Percentiles rank a stretch among this genome's conserved stretches.
phyloP scores from a whole-genome alignment of 2,797 vertebrate species.

The Myotis findleyi region DNA sequence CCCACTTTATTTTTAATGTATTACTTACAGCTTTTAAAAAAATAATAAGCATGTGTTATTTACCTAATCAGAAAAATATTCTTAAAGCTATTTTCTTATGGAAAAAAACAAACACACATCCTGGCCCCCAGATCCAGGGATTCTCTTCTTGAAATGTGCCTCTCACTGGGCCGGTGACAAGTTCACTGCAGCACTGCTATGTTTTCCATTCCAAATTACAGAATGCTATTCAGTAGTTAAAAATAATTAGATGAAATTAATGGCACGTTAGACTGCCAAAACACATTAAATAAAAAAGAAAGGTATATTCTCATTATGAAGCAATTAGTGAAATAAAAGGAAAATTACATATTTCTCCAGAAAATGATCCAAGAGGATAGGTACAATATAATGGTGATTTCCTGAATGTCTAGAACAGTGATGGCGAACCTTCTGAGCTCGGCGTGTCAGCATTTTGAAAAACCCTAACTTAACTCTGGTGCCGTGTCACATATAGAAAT shows the following conservation, averaged over 20 bases:
- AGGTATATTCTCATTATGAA: background rate
- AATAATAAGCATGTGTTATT: background rate
- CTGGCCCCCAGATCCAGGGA: background rate
- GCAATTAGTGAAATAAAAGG: background rate
- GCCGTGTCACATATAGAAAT: no score
- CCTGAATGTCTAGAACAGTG: background rate
- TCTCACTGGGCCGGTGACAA: background rate
- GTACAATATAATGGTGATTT: background rate
- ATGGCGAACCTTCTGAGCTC: no score
- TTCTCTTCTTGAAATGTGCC: background rate
- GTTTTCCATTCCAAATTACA: background rate
- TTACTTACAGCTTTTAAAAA: background rate
- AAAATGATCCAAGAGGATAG: background rate
- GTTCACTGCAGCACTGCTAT: background rate
- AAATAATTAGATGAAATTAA: background rate
- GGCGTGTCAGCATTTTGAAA: no score
- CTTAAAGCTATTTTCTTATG: background rate
- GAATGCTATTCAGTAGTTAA: background rate
- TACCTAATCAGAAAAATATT: conserved; percentile 10
- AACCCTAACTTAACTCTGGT: no score
- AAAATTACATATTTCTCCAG: background rate
- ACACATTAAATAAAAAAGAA: background rate
- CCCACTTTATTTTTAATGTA: background rate
- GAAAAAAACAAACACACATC: background rate
- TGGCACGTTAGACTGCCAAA: background rate